phyloP scores from a whole-genome alignment of 2,888 invertebrate species.

The Chaetogeoica ovagalla region DNA sequence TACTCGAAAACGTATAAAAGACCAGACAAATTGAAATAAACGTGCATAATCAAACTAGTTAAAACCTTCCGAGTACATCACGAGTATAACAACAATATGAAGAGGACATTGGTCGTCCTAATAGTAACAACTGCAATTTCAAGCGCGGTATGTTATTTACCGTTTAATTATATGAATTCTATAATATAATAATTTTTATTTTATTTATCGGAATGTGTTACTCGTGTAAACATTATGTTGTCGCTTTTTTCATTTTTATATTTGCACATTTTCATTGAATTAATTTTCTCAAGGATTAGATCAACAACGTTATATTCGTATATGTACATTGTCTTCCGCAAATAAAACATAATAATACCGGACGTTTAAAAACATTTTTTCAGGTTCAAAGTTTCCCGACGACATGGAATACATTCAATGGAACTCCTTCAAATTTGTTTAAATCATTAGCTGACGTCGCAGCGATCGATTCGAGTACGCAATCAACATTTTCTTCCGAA shows the following conservation, averaged over 20 bases:
- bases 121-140: not conserved
- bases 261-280: too few relatives aligned
- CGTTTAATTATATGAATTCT: not conserved
- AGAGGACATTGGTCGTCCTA: not conserved
- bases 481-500: not conserved
- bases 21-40: too few relatives aligned
- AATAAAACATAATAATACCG: not conserved
- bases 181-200: too few relatives aligned
- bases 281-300: too few relatives aligned
- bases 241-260: too few relatives aligned
- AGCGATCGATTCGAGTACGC: not conserved
- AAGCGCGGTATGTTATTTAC: constrained; percentile 8
- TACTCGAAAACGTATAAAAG: not conserved
- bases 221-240: not conserved
- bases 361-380: not conserved
- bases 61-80: not conserved
- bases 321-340: too few relatives aligned
- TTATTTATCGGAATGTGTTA: too few relatives aligned
- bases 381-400: constrained; percentile 7
- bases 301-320: too few relatives aligned
- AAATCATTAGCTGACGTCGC: not conserved
- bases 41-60: not conserved
- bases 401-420: too few relatives aligned
- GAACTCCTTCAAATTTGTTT: rapidly evolving
- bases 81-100: not conserved